Evolutionary conservation across 2,113 vertebrate species (phyloP), one percentile per base, ranked within the genome.

Genomic region (Hemiscyllium ocellatum): DNA sequence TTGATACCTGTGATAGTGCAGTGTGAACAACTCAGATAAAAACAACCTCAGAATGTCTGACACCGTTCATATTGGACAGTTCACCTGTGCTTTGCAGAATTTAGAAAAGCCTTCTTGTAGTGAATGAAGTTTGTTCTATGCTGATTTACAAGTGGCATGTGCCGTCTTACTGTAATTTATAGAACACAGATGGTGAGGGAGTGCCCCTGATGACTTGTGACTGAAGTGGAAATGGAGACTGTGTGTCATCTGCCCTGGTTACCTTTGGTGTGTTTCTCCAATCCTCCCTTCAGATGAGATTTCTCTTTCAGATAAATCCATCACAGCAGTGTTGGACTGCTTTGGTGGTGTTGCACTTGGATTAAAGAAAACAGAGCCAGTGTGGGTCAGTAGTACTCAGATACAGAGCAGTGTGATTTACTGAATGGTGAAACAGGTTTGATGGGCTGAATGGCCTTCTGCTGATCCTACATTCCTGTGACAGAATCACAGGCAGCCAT

Each of bases 61-160:
- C 96, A 26, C 96, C 96, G 97, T 97, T 98, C 97, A 96, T 97
- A 97, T 98, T 95, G 0, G 96, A 96, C 97, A 96, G 97, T 98
- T 98, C 97, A 97, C 97, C 96, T 96, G 96, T 97, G 97, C 97
- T 98, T 97, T 97, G 98, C 98, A 97, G 97, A 98, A 97, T 98
- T 98, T 98, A 97, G 97, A 98, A 97, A 97, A 98, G 97, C 96
- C 97, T 98, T 98, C 97, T 97, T 97, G 98, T 97, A 96, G 96
- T 97, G 97, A 97, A 97, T 97, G 98, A 98, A 97, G 97, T 97
- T 97, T 97, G 97, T 97, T 98, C 97, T 1, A 96, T 95, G 96
- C 97, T 98, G 97, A 98, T 98, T 98, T 98, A 98, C 97, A 97
- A 97, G 97, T 97, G 96, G 96, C 97, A 96, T 97, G 97, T 97